Conservation (phyloP, 2,797 vertebrate genomes). For the Sebastiscus tertius region DNA sequence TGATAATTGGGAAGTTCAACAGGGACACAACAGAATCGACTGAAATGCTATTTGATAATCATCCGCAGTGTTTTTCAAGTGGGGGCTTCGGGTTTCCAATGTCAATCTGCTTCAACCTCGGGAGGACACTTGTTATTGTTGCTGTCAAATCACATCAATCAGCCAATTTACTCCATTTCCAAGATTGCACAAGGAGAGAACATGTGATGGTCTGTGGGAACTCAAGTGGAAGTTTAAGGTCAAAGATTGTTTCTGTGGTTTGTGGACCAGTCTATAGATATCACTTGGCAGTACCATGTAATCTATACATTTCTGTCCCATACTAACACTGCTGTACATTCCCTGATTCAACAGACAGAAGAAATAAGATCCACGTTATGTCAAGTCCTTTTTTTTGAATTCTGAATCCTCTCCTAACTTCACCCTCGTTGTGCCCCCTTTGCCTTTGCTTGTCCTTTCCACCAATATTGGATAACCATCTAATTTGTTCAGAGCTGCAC, state of each 20-base stretch:
- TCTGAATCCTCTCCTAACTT: background rate
- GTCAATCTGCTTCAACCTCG: background rate
- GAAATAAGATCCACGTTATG: background rate
- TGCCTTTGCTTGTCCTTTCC: slow-evolving; percentile 27
- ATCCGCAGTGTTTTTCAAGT: background rate
- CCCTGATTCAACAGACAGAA: background rate
- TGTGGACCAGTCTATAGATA: background rate
- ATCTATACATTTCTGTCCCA: background rate
- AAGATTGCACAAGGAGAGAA: background rate
- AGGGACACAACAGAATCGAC: background rate
- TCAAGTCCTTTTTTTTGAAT: background rate
- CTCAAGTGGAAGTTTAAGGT: background rate
- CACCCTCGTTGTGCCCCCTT: background rate
- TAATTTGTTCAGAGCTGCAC: slow-evolving; percentile 56
- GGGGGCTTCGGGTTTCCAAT: background rate
- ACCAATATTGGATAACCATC: slow-evolving; percentile 47
- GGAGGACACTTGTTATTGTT: background rate
- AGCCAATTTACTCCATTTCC: background rate
- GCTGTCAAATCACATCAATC: slow-evolving; percentile 14
- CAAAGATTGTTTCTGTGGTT: background rate
- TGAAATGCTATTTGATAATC: background rate
- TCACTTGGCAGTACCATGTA: background rate
- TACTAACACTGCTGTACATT: background rate
- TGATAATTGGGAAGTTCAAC: background rate
- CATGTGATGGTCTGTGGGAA: background rate